Percentiles rank a stretch among this genome's conserved stretches.
These are phyloP conservation scores for Aphis craccivora DNA, from an alignment of 1,140 invertebrate species.

Conservation along the genomic window DNA sequence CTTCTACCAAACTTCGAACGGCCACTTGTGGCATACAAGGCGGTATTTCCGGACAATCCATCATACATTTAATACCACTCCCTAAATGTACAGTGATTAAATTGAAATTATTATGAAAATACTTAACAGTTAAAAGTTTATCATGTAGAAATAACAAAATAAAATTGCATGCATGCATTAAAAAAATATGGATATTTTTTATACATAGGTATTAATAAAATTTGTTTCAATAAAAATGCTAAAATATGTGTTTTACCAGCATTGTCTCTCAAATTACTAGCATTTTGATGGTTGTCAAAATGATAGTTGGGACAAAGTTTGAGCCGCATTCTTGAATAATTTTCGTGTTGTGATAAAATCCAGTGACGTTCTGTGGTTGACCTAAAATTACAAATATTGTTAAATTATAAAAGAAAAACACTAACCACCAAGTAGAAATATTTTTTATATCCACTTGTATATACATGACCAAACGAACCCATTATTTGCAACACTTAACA, in stretches of 20 bases:
- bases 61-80: constrained; percentile 57
- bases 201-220: not conserved
- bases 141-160: not conserved
- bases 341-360: constrained; percentile 73
- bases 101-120: not conserved
- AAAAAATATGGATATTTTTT: not conserved
- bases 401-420: not conserved
- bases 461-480: constrained; percentile 14
- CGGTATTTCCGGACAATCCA: constrained; percentile 52
- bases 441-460: not conserved
- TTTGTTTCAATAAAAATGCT: not conserved
- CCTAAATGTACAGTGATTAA: not conserved
- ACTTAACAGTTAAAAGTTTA: not conserved
- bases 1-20: constrained; percentile 43
- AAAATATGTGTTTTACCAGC: constrained; percentile 62
- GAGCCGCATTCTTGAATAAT: constrained; percentile 72
- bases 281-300: constrained; percentile 71
- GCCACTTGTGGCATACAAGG: constrained; percentile 50
- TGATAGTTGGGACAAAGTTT: constrained; percentile 69
- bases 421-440: not conserved
- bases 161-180: not conserved
- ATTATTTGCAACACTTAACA: not conserved
- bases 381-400: constrained; percentile 61
- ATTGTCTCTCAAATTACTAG: constrained; percentile 73
- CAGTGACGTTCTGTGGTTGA: constrained; percentile 64